Base-by-base conservation (phyloP, 2,113 vertebrate genomes). In the Equus quagga region DNA sequence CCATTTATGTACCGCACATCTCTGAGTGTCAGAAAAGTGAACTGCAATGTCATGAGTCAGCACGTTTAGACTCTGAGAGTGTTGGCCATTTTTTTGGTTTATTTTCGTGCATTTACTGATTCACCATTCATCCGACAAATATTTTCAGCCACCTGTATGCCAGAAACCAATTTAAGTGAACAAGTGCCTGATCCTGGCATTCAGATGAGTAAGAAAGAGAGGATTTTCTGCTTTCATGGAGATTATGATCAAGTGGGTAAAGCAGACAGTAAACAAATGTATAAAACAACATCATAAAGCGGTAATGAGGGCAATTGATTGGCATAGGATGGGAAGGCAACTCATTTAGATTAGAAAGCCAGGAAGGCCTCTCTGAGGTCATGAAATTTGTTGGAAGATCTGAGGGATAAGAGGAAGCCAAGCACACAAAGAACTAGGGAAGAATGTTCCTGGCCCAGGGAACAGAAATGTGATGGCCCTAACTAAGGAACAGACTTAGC, bases 101-200 rank as follows among this genome's bases (percentile, higher is more conserved):
- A 54, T 54, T 94, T 93, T 90, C 31, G 78, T 80, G 84, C 46
- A 72, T n/a, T 36, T 26, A 44, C 73, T 96, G 21, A 72, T 82
- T 83, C n/a, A 64, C 2, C 54, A 64, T 46, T 81, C 67, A 94
- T 51, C 56, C 83, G 87, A 26, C 36, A 89, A 44, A 51, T 49
- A 87, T 11, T 92, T 94, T 83, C 67, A 44, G 14, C 11, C 31
- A 21, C 13, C 0, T 26, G 4, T 36, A 24, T 95, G 31, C 13
- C 8, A 65, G 33, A 51, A 19, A 89, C 26, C 17, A n/a, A 62
- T 54, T 73, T 96, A 51, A 28, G 36, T 64, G 64, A 90, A 72
- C 0, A 26, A 95, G 24, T n/a, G 7, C 23, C 65, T 96, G 44
- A 70, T 36, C 4, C 26, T 62, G 49, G 51, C 54, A 67, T 90